Evolutionary conservation across 2,113 vertebrate genomes (phyloP).

Genomic region (Bambusicola thoracicus): DNA sequence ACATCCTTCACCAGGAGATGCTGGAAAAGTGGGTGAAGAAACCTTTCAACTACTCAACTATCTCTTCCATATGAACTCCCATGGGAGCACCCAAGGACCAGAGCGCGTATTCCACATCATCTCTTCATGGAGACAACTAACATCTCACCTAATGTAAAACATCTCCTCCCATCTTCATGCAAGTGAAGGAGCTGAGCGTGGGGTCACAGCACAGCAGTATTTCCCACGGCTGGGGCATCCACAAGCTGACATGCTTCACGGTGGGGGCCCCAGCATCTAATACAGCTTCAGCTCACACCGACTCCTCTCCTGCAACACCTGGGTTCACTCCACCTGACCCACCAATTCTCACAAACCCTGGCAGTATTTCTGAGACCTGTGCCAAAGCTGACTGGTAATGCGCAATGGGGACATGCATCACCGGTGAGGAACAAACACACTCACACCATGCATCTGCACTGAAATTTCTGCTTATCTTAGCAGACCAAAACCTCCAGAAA

Average conservation of each 20-base stretch:
- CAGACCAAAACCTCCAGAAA: neutral
- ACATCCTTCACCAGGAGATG: neutral
- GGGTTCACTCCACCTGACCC: neutral
- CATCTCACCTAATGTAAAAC: neutral
- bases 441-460: neutral
- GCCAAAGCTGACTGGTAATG: neutral
- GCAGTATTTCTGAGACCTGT: neutral
- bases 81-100: neutral
- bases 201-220: neutral
- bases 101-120: neutral
- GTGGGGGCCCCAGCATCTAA: neutral
- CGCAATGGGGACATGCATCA: neutral
- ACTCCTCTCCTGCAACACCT: neutral
- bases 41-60: neutral
- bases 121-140: neutral
- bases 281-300: rapidly evolving
- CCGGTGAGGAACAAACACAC: neutral
- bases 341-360: neutral
- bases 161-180: neutral
- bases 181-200: neutral
- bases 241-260: rapidly evolving
- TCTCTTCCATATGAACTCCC: neutral
- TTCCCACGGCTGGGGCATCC: neutral
- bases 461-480: neutral
- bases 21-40: neutral